Evolutionary conservation across 1,140 invertebrate species (phyloP), one percentile per base, ranked within the genome.

Genomic region (Drosophila arawakana): DNA sequence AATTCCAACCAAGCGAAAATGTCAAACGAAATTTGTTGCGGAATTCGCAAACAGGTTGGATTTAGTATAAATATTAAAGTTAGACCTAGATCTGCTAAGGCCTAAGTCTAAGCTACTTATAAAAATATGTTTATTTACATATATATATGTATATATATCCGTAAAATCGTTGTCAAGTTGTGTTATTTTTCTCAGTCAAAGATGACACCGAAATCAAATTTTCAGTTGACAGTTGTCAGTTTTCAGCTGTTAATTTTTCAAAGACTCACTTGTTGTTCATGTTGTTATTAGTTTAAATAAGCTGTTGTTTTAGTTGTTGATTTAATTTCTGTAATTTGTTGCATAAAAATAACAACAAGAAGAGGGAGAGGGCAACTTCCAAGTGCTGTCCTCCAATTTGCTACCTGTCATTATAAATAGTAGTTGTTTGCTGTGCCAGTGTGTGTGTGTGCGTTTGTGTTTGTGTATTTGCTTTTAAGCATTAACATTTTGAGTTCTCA

Each of bases 401-500:
- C 57, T 57, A 54, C 60, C 54, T 75, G 67, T 62, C 67, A 63
- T 59, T 75, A 71, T 76, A 67, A 82, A 43, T 63, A 68, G 73
- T 39, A 71, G 57, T 50, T 44, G 37, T 43, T 46, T 61, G 47
- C 65, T 69, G 44, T 52, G 30, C 37, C 60, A 52, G 59, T 67
- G 46, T 47, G 78, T 43, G 41, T 65, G 52, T 37, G 68, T 65
- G 41, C 21, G 73, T 46, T 15, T 15, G 2, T 67, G 57, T 44
- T 75, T 30, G 76, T 49, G 41, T 76, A 63, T 72, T 71, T 59
- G 81, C 67, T 68, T 80, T 79, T 68, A 30, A 76, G 82, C 54
- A 82, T 86, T 88, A 83, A 83, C 73, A 80, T 88, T 88, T 88
- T 83, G 63, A 82, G 73, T 88, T 83, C 89, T 83, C 84, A 83